Evolutionary conservation across 2,113 vertebrate genomes (phyloP).

Genomic region (Scartelaos histophorus): DNA sequence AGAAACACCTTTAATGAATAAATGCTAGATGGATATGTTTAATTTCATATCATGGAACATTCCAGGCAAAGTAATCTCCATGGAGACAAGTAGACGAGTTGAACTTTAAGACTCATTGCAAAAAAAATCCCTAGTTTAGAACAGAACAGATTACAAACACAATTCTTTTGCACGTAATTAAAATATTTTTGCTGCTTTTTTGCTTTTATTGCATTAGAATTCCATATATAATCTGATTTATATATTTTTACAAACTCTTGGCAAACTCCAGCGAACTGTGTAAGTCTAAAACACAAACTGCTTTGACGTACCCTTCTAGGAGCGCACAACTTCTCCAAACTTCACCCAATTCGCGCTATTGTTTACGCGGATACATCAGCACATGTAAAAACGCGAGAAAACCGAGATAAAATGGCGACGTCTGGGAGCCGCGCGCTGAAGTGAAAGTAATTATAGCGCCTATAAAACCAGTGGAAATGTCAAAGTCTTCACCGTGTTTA

Average conservation of each 20-base stretch:
- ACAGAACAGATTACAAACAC: too few species aligned
- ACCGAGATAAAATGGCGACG: constrained; percentile 40
- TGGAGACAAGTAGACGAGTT: too few species aligned
- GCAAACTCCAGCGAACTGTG: neutral
- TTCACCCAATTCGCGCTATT: constrained; percentile 18
- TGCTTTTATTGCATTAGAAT: too few species aligned
- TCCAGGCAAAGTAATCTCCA: too few species aligned
- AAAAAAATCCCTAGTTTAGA: too few species aligned
- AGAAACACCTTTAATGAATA: too few species aligned
- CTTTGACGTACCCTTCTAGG: neutral
- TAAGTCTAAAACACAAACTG: neutral
- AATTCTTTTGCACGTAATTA: too few species aligned
- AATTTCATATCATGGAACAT: too few species aligned
- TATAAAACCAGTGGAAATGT: constrained; percentile 41
- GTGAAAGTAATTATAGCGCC: constrained; percentile 44
- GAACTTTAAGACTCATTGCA: neutral
- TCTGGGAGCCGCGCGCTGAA: constrained; percentile 26
- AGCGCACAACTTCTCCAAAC: constrained; percentile 20
- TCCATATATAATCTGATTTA: neutral
- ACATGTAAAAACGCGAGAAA: constrained; percentile 29
- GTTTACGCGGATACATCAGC: constrained; percentile 40
- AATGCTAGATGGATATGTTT: too few species aligned
- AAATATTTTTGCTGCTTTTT: too few species aligned
- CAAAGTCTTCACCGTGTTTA: constrained; percentile 43
- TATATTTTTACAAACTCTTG: neutral